Conservation (phyloP, 1,140 invertebrate species). For the Phymorhynchus buccinoides region DNA sequence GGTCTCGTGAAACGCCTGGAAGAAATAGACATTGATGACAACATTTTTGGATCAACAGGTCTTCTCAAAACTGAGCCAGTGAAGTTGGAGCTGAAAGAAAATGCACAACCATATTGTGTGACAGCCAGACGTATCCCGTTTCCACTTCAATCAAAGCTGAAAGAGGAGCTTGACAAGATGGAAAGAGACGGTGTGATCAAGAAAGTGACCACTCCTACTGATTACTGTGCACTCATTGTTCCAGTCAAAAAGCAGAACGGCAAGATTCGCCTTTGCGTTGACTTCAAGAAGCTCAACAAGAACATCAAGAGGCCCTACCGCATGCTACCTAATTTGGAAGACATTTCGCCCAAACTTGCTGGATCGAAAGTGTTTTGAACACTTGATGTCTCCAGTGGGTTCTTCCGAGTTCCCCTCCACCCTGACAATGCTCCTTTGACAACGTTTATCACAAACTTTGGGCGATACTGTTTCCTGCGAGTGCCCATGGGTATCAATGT, state of each 20-base stretch:
- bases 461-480: constrained; percentile 65
- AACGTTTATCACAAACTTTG: constrained; percentile 68
- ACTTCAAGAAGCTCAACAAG: constrained; percentile 42
- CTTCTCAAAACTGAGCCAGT: constrained; percentile 27
- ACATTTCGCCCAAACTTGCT: constrained; percentile 39
- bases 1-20: background rate
- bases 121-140: constrained; percentile 63
- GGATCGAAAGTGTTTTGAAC: constrained; percentile 65
- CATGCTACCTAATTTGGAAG: constrained; percentile 44
- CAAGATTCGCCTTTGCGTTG: constrained; percentile 62
- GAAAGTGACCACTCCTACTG: constrained; percentile 52
- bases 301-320: constrained; percentile 2
- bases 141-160: constrained; percentile 58
- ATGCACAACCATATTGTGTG: constrained; percentile 45
- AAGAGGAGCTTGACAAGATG: constrained; percentile 62
- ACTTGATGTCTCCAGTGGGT: constrained; percentile 42
- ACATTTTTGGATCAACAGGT: background rate
- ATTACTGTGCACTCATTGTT: constrained; percentile 57
- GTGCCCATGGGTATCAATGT: constrained; percentile 72
- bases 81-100: constrained; percentile 48
- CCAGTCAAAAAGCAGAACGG: constrained; percentile 49
- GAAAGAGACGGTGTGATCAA: constrained; percentile 55
- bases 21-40: background rate
- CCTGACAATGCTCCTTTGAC: constrained; percentile 41
- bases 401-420: constrained; percentile 43